Percentiles rank a stretch among this genome's conserved stretches.
phyloP scores from a whole-genome alignment of 1,140 invertebrate genomes.

The Penaeus indicus region DNA sequence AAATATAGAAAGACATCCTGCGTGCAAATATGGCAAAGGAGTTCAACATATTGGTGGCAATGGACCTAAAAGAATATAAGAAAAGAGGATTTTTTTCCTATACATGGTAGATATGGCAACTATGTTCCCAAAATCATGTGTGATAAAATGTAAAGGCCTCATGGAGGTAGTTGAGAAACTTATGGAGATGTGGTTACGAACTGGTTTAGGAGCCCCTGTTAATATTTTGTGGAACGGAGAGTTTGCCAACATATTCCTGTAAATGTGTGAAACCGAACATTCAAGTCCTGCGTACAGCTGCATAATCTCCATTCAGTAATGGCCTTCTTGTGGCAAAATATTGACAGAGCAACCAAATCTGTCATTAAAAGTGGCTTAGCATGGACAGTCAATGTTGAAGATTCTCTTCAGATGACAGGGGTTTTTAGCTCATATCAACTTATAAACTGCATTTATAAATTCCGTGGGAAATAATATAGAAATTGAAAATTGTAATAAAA shows the following conservation, averaged over 20 bases:
- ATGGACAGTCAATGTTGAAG: neutral
- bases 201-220: neutral
- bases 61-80: neutral
- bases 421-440: neutral
- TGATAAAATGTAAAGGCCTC: neutral
- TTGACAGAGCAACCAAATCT: conserved; percentile 1
- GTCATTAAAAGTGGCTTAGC: no score
- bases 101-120: neutral
- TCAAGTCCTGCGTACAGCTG: conserved; percentile 7
- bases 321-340: neutral
- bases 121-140: conserved; percentile 1
- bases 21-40: conserved; percentile 6
- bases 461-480: neutral
- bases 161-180: neutral
- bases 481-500: neutral
- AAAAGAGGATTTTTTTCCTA: neutral
- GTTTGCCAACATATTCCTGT: neutral
- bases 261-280: conserved; percentile 20
- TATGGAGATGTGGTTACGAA: neutral
- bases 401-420: neutral
- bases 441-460: neutral
- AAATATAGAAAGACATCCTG: neutral
- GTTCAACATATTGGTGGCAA: neutral
- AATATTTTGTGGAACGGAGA: neutral
- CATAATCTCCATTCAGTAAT: conserved; percentile 16